phyloP scores from a whole-genome alignment of 2,888 invertebrate species.

The Cheilosia pagana region DNA sequence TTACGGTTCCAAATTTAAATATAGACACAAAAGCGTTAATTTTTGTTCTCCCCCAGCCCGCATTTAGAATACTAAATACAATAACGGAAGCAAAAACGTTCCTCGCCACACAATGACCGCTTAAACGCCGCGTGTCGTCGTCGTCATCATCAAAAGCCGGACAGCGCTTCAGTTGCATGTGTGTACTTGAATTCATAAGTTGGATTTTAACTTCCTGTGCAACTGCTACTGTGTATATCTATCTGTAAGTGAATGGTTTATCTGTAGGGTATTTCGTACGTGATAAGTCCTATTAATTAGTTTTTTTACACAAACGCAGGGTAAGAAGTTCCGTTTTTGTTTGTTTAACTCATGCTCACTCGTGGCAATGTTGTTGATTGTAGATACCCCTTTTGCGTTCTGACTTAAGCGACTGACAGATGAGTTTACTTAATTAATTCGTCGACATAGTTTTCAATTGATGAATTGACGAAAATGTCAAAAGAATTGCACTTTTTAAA shows the following conservation, averaged over 20 bases:
- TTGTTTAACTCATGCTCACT: not conserved
- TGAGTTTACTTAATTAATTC: slow-evolving; percentile 4
- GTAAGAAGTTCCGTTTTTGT: slow-evolving; percentile 34
- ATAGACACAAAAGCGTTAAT: not conserved
- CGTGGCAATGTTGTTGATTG: not conserved
- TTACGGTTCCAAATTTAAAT: slow-evolving; percentile 11
- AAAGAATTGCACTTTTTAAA: not conserved
- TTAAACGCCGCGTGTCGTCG: slow-evolving; percentile 45
- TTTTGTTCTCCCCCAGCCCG: slow-evolving; percentile 30
- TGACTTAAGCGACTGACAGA: slow-evolving; percentile 1
- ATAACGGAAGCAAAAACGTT: slow-evolving; percentile 52
- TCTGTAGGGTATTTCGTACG: slow-evolving; percentile 61
- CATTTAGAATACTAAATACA: slow-evolving; percentile 44
- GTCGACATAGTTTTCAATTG: not conserved
- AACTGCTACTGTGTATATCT: not conserved
- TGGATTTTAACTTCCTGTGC: slow-evolving; percentile 71
- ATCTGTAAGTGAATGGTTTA: slow-evolving; percentile 38
- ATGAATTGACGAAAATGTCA: not conserved
- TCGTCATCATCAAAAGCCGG: slow-evolving; percentile 22
- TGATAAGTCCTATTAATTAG: slow-evolving; percentile 67
- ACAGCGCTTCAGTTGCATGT: not conserved
- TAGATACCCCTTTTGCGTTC: not conserved
- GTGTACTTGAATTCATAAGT: slow-evolving; percentile 71
- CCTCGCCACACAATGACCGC: slow-evolving; percentile 49
- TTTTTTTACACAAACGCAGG: slow-evolving; percentile 8